phyloP scores from a whole-genome alignment of 2,113 vertebrate genomes.

The Otolemur garnettii region DNA sequence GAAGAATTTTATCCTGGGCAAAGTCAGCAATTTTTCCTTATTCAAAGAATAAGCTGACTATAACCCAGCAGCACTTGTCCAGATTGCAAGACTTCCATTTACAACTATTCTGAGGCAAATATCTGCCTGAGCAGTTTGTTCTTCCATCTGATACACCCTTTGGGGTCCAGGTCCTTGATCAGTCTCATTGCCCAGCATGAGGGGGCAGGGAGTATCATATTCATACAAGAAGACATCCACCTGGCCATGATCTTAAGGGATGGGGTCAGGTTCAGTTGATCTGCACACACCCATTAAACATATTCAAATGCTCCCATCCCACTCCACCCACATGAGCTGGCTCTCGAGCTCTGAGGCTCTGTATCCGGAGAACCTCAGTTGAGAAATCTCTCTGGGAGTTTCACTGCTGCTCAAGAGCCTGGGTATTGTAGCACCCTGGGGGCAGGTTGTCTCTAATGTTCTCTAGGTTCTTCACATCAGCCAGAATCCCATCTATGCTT shows the following conservation, averaged over 20 bases:
- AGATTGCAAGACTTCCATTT: neutral
- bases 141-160: constrained; percentile 16
- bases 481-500: constrained; percentile 90
- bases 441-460: constrained; percentile 91
- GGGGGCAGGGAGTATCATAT: constrained; percentile 13
- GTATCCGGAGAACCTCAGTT: neutral
- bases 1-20: neutral
- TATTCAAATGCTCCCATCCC: constrained; percentile 19
- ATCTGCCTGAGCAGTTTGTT: constrained; percentile 6
- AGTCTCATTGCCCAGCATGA: neutral
- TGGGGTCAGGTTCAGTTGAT: constrained; percentile 44
- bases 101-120: constrained; percentile 35
- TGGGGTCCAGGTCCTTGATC: constrained; percentile 26
- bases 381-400: neutral
- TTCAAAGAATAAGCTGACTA: neutral
- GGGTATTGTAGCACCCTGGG: constrained; percentile 91
- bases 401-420: constrained; percentile 92
- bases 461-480: constrained; percentile 94
- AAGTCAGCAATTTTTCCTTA: neutral
- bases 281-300: neutral
- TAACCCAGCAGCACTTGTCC: neutral
- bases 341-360: neutral
- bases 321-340: neutral
- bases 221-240: neutral
- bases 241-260: neutral